phyloP scores from a whole-genome alignment of 2,888 invertebrate species.

The Ceramica pisi region DNA sequence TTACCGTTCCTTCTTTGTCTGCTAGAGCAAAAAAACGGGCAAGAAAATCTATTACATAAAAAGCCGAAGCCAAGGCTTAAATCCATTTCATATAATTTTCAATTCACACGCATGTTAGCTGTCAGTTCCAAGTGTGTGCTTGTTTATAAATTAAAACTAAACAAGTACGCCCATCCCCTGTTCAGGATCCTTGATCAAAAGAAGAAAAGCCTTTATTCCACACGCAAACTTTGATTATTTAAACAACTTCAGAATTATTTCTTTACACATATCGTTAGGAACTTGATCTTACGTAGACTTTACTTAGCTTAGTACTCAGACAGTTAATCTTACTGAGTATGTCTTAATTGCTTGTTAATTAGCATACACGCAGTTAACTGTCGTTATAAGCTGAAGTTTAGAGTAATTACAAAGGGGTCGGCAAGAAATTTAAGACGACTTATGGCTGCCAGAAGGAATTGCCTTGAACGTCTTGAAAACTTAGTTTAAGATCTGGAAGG shows the following conservation, averaged over 20 bases:
- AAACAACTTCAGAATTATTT: constrained; percentile 28
- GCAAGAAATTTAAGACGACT: constrained; percentile 13
- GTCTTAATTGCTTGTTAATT: constrained; percentile 55
- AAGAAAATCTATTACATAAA: too few species aligned
- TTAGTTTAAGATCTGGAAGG: background rate
- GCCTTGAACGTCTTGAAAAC: background rate
- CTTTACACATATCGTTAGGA: constrained; percentile 23
- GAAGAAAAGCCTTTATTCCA: constrained; percentile 2
- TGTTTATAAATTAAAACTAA: background rate
- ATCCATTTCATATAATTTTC: too few species aligned
- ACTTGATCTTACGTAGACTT: constrained; percentile 28
- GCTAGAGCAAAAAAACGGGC: too few species aligned
- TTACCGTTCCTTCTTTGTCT: too few species aligned
- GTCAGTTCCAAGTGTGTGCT: background rate
- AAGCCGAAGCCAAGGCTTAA: too few species aligned
- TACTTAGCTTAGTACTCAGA: constrained; percentile 14
- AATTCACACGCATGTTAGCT: background rate
- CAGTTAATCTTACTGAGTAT: constrained; percentile 28
- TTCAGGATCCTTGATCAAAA: constrained; percentile 31
- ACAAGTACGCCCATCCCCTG: constrained; percentile 43
- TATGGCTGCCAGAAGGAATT: background rate
- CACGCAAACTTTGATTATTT: constrained; percentile 28
- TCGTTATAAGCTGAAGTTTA: constrained; percentile 37
- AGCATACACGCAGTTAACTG: constrained; percentile 42
- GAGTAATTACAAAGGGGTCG: constrained; percentile 7